These are phyloP conservation scores for Melanchra persicariae DNA, from an alignment of 2,888 invertebrate genomes.

Conservation along the genomic window DNA sequence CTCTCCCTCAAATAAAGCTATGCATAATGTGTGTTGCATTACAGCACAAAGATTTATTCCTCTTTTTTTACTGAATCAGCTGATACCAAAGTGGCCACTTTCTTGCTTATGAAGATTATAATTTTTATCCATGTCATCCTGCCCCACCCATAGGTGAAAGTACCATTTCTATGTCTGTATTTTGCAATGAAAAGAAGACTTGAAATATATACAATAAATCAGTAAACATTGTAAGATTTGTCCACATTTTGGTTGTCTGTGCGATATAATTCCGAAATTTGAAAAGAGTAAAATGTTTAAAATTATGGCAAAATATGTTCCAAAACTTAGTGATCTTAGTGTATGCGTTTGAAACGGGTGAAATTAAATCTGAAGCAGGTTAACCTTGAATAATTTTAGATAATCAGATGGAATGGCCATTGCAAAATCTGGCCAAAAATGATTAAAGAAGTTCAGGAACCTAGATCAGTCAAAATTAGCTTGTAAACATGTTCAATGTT, in stretches of 20 bases:
- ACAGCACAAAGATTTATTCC: not conserved
- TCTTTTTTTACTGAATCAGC: not conserved
- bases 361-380: not conserved
- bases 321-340: not conserved
- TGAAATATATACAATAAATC: not conserved
- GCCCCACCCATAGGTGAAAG: slow-evolving; percentile 41
- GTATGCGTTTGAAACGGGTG: too few relatives aligned
- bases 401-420: not conserved
- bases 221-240: not conserved
- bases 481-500: not conserved
- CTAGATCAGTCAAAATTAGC: not conserved
- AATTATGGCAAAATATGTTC: not conserved
- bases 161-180: slow-evolving; percentile 3
- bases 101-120: not conserved
- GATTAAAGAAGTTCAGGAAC: not conserved
- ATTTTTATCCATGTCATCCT: not conserved
- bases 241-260: not conserved
- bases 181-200: slow-evolving; percentile 4
- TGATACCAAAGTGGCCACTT: not conserved
- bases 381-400: slow-evolving; percentile 1
- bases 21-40: not conserved
- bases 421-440: not conserved
- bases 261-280: too few relatives aligned
- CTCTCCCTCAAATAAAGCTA: not conserved
- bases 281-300: not conserved